phyloP scores from a whole-genome alignment of 23 tunicate genomes.

The Styela clava region DNA sequence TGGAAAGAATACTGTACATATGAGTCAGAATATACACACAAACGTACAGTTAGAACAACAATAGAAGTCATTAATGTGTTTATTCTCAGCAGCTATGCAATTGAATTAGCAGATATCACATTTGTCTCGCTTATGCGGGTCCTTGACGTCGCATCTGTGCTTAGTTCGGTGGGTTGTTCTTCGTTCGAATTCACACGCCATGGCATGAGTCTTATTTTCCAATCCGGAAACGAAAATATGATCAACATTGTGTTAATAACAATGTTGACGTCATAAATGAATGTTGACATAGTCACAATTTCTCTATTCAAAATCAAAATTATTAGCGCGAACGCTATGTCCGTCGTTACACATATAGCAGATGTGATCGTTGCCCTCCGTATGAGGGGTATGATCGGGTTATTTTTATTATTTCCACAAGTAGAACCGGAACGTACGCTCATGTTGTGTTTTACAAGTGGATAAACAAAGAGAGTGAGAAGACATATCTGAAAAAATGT shows the following conservation, averaged over 20 bases:
- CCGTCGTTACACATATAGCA: background rate
- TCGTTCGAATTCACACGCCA: background rate
- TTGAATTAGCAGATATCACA: background rate
- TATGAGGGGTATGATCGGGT: conserved; percentile 16
- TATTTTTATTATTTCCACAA: background rate
- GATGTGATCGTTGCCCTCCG: conserved; percentile 13
- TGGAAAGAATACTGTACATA: no score
- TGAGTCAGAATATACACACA: no score
- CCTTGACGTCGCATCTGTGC: conserved; percentile 2
- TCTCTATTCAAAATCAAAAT: conserved; percentile 3
- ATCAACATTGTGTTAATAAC: conserved; percentile 9
- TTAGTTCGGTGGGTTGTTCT: background rate
- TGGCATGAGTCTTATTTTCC: conserved; percentile 26
- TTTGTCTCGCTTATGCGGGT: background rate
- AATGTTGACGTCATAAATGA: conserved; percentile 23
- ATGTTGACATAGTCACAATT: conserved; percentile 25
- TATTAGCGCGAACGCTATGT: conserved; percentile 3
- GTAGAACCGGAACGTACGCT: background rate
- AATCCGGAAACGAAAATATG: conserved; percentile 31
- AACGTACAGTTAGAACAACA: no score
- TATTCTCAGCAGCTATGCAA: no score
- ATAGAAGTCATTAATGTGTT: no score
- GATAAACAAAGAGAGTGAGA: conserved; percentile 15
- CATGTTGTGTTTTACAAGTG: conserved; percentile 17
- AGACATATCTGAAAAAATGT: conserved; percentile 20